Conservation (phyloP, 1,140 invertebrate species). For the Tetranychus urticae region DNA sequence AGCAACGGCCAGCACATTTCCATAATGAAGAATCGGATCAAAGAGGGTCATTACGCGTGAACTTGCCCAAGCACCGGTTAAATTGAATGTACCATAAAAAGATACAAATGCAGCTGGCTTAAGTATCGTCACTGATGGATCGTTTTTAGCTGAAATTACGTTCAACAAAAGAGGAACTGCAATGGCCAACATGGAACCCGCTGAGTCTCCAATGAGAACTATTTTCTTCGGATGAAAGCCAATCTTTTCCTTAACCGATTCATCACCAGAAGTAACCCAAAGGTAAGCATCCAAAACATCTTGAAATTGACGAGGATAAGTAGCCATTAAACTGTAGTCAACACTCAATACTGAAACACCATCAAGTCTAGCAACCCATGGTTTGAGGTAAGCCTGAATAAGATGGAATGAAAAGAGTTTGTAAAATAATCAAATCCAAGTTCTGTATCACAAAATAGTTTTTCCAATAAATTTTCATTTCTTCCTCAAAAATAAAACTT, state of each 20-base stretch:
- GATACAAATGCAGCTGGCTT: background rate
- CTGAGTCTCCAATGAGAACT: conserved; percentile 47
- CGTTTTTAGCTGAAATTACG: background rate
- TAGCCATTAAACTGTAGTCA: conserved; percentile 61
- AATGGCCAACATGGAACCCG: conserved; percentile 72
- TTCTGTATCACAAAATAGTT: too few relatives aligned
- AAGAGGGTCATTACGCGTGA: background rate
- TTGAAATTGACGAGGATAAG: conserved; percentile 53
- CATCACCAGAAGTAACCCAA: conserved; percentile 38
- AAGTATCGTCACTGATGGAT: background rate
- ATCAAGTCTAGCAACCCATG: background rate
- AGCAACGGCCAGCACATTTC: background rate
- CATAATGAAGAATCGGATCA: background rate
- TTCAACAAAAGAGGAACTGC: conserved; percentile 38
- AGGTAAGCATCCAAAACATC: conserved; percentile 84
- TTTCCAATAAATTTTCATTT: too few relatives aligned
- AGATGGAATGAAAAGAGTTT: too few relatives aligned
- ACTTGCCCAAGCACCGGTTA: background rate
- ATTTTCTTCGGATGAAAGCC: conserved; percentile 16
- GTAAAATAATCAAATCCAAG: too few relatives aligned
- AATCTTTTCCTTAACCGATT: conserved; percentile 21
- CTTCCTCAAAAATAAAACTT: too few relatives aligned
- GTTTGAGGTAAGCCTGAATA: background rate
- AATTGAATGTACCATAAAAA: background rate
- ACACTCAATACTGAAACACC: conserved; percentile 59